Evolutionary conservation across 2,797 vertebrate species (phyloP), one percentile per base, ranked within the genome.

Genomic region (Chrosomus eos): DNA sequence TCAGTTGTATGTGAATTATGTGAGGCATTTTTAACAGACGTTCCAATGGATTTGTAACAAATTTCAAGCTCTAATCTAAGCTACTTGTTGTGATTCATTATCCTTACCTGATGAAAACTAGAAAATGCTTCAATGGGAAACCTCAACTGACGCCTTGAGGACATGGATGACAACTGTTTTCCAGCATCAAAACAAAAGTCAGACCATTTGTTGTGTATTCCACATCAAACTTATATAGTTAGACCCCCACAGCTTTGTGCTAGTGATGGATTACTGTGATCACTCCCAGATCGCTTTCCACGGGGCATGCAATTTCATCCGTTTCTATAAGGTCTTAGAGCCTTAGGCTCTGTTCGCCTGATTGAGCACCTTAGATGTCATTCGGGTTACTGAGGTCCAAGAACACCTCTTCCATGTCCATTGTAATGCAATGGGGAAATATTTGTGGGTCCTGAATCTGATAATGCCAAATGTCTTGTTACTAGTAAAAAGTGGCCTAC

Each of bases 211-310:
- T 73, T 33, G 26, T 18, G 40, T 64, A 51, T 80, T 80, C 78
- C 58, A 19, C 58, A 68, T 48, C 28, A 36, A 36, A 68, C 45
- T 11, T 80, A 23, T 80, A 68, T 51, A 31, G 43, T 36, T 71
- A 38, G 31, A 43, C 66, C 66, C 33, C 21, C 48, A 55, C 53
- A 28, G 31, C 45, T 31, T 51, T 68, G 77, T 48, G 38, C 66
- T 67, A 43, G 38, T 84, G 82, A 84, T 43, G 48, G 74, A 84
- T 84, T 38, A 84, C 64, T n/a, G 26, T 31, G 82, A 84, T 83
- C 62, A 53, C 73, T 77, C 73, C 82, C 82, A 77, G 45, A 83
- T 83, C 73, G 33, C 68, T 82, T 82, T 71, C 48, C 66, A 70
- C 55, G 3, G 14, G 70, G 55, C 55, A 82, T 73, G 55, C 70